Evolutionary conservation across 1,140 invertebrate species (phyloP), one percentile per base, ranked within the genome.

Genomic region (Heliconius himera): DNA sequence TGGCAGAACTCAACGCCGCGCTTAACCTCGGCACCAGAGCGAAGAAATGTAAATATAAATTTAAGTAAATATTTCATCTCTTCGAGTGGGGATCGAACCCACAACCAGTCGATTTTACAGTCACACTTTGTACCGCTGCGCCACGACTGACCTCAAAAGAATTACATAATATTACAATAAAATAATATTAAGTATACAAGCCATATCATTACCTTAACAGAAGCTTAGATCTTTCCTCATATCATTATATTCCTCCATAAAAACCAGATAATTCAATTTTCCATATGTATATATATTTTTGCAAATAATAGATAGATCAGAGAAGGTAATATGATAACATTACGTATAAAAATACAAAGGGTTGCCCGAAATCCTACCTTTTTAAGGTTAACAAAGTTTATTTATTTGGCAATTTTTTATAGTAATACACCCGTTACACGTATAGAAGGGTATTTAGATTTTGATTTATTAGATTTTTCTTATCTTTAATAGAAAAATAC

Each of bases 231-330:
- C 60, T 66, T 66, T 26, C 9, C 51, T 60, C n/a, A 66, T 78
- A 33, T 78, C 49, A 41, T 33, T 75, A 66, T 71, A 38, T 60
- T 60, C 74, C 41, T 54, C 70, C 56, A 38, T 73, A 72, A 78
- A 78, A 38, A 22, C 73, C 78, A 36, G 4, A 54, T 75, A 79
- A 75, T 79, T 70, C 73, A 75, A 79, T 79, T 74, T 79, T 54
- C 41, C 33, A 26, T 41, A 79, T 70, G 70, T 66, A 49, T 79
- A 46, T 16, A 9, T 41, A 41, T 41, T 6, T 79, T 54, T 38
- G 60, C 29, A 73, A 71, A 79, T 79, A 75, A 79, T 75, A 33
- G 60, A 75, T 79, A 79, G 73, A 79, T 79, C 73, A 75, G 41
- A 54, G 33, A 3, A 36, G 60, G 77, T 78, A 78, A 78, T 70